Conservation (phyloP, 2,888 invertebrate species). For the Quadroppia sp. region DNA sequence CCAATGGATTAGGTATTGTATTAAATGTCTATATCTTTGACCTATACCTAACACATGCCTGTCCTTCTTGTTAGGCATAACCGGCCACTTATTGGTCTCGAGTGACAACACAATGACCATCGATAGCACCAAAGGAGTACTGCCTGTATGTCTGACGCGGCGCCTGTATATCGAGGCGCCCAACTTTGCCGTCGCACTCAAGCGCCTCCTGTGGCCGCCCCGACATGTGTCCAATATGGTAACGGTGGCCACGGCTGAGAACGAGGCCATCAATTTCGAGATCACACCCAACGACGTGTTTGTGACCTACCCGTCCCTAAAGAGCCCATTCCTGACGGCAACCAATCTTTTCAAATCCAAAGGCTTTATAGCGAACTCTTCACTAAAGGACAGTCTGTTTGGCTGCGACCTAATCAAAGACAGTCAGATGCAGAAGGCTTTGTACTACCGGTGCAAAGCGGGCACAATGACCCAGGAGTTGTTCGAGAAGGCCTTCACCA, state of each 20-base stretch:
- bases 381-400: background rate
- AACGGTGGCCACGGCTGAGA: slow-evolving; percentile 15
- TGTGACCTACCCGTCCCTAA: background rate
- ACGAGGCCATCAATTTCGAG: slow-evolving; percentile 10
- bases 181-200: background rate
- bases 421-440: no score
- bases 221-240: slow-evolving; percentile 3
- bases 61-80: no score
- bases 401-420: background rate
- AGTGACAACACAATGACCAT: background rate
- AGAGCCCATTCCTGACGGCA: background rate
- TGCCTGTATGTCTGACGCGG: background rate
- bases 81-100: no score
- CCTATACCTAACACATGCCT: no score
- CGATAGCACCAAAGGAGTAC: background rate
- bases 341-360: slow-evolving; percentile 20
- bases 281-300: background rate
- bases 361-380: background rate
- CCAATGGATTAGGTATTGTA: slow-evolving; percentile 32
- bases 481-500: background rate
- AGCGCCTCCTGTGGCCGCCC: background rate
- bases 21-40: no score
- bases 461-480: no score
- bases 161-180: slow-evolving; percentile 12
- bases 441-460: no score